These are phyloP conservation scores for Elysia chlorotica DNA, from an alignment of 1,140 invertebrate species.

Conservation along the genomic window DNA sequence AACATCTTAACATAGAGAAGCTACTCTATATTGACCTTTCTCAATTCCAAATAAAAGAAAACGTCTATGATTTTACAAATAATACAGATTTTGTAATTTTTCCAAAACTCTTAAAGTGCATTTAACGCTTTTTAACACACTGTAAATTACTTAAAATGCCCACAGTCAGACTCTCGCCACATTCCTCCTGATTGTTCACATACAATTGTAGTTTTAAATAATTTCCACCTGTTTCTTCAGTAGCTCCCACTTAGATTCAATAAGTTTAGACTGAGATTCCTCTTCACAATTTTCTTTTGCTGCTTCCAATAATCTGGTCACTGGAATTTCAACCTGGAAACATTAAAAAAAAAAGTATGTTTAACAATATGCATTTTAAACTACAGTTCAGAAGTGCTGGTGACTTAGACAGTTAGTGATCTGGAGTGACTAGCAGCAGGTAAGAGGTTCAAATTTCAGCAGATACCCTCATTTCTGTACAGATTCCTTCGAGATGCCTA, in stretches of 20 bases:
- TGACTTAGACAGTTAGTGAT: background rate
- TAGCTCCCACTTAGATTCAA: background rate
- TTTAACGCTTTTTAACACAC: background rate
- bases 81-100: background rate
- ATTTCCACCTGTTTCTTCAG: background rate
- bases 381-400: background rate
- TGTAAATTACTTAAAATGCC: background rate
- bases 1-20: too few species aligned
- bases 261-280: background rate
- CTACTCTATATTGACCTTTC: too few species aligned
- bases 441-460: background rate
- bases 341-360: too few species aligned
- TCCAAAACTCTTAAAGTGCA: background rate
- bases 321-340: conserved; percentile 42
- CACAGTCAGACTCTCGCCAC: background rate
- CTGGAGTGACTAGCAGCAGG: background rate
- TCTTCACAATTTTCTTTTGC: conserved; percentile 12
- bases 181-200: background rate
- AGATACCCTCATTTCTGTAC: background rate
- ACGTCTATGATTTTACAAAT: background rate
- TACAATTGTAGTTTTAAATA: background rate
- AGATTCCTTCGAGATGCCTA: background rate
- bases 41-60: background rate
- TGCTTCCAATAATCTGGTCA: conserved; percentile 26
- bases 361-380: background rate